Evolutionary conservation across 2,113 vertebrate species (phyloP), one percentile per base, ranked within the genome.

Genomic region (Rhombomys opimus): DNA sequence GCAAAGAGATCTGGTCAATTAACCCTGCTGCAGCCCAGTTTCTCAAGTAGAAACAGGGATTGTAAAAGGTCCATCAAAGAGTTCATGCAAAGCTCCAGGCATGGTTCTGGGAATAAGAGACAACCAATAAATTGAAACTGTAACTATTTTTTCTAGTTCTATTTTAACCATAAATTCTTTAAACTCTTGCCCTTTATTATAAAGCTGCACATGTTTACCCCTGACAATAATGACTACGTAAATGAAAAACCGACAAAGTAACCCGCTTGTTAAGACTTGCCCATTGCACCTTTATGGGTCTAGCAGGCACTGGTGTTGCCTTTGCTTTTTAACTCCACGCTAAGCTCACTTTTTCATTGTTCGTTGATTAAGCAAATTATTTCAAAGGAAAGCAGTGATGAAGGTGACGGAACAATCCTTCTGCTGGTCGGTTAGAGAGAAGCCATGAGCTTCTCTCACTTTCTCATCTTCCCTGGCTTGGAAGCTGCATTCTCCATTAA

Each of bases 121-220:
- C n/a, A 35, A 73, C 18, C 46, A 46, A 68, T 61, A n/a, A 61
- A 77, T 5, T 59, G 46, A 57, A 93, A 4, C 63, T 81, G 8
- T 17, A 68, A 23, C 73, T 88, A 46, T 63, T 96, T n/a, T 88
- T 93, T 75, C 65, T 91, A 94, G 25, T 32, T n/a, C 14, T 76
- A 50, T 63, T 41, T 81, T 63, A 75, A 5, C 13, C 75, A 76
- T 50, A 70, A 70, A 70, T 4, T 87, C 12, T 80, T 89, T 82
- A 23, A 87, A 91, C 77, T 93, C 52, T 94, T 90, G 67, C 67
- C 17, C 73, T 85, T 57, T 61, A 1, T 78, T 61, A 54, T 77
- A 27, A 81, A 7, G 1, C 32, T 32, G 6, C 6, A 54, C 3
- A 61, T 70, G 6, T 6, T 93, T 80, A 68, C n/a, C n/a, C 27